Percentiles rank a stretch among this genome's conserved stretches.
phyloP scores from a whole-genome alignment of 2,113 vertebrate species.

The Rattus norvegicus region DNA sequence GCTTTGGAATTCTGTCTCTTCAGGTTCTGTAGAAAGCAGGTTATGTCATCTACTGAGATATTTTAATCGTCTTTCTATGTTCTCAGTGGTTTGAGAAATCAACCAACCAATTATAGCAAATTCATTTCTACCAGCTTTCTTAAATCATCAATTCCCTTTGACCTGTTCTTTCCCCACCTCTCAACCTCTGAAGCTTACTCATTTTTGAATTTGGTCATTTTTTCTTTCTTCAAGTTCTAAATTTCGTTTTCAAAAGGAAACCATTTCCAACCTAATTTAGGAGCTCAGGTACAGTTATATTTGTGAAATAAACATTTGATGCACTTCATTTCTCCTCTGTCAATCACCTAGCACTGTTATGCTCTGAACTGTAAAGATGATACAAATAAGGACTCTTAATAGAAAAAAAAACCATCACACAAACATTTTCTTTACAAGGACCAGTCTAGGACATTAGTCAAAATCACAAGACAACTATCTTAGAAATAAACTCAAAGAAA shows the following conservation, averaged over 20 bases:
- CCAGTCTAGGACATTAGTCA: constrained; percentile 64
- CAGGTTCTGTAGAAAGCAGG: not conserved
- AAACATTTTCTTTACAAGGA: constrained; percentile 61
- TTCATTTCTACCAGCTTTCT: not conserved
- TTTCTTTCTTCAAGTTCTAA: constrained; percentile 45
- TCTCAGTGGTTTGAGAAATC: constrained; percentile 11
- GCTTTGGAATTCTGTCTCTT: constrained; percentile 24
- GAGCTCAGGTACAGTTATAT: constrained; percentile 42
- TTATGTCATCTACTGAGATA: not conserved
- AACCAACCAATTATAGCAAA: not conserved
- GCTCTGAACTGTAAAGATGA: constrained; percentile 67
- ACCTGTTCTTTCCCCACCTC: not conserved
- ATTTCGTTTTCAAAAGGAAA: not conserved
- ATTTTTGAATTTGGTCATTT: constrained; percentile 41
- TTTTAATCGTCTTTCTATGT: constrained; percentile 14
- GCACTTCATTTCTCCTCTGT: constrained; percentile 71
- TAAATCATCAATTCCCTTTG: not conserved
- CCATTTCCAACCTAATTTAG: constrained; percentile 3
- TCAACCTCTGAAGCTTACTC: not conserved
- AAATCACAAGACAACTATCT: constrained; percentile 69
- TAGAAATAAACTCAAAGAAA: constrained; percentile 71
- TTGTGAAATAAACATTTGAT: constrained; percentile 69
- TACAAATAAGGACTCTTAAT: constrained; percentile 57
- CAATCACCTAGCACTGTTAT: constrained; percentile 68
- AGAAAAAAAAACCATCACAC: constrained; percentile 42